Evolutionary conservation across 2,113 vertebrate species (phyloP).

Genomic region (Brachirus orientalis): DNA sequence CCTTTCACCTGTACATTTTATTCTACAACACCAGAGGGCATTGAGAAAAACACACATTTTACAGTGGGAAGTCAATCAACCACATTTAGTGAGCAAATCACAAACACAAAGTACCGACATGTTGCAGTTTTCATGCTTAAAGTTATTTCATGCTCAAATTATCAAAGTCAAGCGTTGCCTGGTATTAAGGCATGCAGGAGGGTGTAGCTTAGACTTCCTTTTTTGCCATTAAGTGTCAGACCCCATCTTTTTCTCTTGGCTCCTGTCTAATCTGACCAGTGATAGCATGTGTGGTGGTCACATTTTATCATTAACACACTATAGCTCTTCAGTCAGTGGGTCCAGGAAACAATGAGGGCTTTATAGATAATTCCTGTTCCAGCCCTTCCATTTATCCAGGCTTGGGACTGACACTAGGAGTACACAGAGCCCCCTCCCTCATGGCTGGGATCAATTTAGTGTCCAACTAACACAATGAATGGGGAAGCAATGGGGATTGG

Average conservation of each 20-base stretch:
- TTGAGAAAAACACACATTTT: slow-evolving; percentile 27
- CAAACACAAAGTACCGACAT: slow-evolving; percentile 29
- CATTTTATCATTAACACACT: too few relatives aligned
- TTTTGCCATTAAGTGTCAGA: not conserved
- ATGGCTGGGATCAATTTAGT: too few relatives aligned
- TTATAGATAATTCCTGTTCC: too few relatives aligned
- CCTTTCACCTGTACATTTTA: slow-evolving; percentile 22
- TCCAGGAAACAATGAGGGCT: too few relatives aligned
- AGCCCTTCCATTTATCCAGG: too few relatives aligned
- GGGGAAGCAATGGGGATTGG: too few relatives aligned
- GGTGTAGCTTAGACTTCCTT: slow-evolving; percentile 20
- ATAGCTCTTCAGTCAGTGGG: too few relatives aligned
- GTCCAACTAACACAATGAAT: too few relatives aligned
- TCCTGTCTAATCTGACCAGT: not conserved
- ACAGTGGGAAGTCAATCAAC: not conserved
- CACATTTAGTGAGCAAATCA: not conserved
- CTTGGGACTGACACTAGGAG: too few relatives aligned
- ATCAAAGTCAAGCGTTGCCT: slow-evolving; percentile 10
- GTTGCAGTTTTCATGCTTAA: slow-evolving; percentile 35
- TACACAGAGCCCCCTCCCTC: too few relatives aligned
- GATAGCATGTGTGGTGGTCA: too few relatives aligned
- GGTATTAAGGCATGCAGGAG: slow-evolving; percentile 50
- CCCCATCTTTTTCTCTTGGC: not conserved
- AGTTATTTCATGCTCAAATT: slow-evolving; percentile 63
- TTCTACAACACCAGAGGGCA: slow-evolving; percentile 26